Conservation (phyloP, 2,797 vertebrate genomes). For the Cyclopterus lumpus region DNA sequence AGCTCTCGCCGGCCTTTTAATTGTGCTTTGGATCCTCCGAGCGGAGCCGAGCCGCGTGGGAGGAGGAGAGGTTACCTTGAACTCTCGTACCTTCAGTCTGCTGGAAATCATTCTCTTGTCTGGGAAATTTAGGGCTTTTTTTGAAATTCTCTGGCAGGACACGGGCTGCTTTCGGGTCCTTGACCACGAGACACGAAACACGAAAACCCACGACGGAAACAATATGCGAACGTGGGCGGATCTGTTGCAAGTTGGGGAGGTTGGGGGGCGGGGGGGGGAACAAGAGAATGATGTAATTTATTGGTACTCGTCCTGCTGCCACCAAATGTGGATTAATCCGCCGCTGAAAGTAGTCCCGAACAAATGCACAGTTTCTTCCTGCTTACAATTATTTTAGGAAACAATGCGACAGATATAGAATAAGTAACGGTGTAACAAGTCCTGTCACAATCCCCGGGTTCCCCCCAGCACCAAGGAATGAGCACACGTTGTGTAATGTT, state of each 20-base stretch:
- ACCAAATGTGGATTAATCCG: neutral
- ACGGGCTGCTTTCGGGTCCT: constrained; percentile 39
- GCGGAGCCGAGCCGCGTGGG: constrained; percentile 42
- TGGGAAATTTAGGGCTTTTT: constrained; percentile 58
- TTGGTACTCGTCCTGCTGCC: too few relatives aligned
- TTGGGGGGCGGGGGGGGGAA: too few relatives aligned
- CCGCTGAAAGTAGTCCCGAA: neutral
- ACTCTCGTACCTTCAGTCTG: constrained; percentile 58
- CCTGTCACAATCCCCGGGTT: too few relatives aligned
- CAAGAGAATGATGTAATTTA: too few relatives aligned
- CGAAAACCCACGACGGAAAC: neutral
- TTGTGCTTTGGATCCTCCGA: constrained; percentile 30
- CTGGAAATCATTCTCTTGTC: constrained; percentile 64
- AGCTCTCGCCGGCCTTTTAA: constrained; percentile 22
- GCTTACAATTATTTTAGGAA: neutral
- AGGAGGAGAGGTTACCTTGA: constrained; percentile 69
- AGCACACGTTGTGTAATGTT: too few relatives aligned
- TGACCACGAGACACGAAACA: constrained; percentile 45
- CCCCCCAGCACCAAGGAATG: too few relatives aligned
- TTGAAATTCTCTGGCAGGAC: constrained; percentile 69
- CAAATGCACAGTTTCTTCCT: neutral
- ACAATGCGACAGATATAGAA: neutral
- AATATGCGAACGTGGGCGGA: neutral
- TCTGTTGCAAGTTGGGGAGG: neutral
- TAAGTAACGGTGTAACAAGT: too few relatives aligned